These are phyloP conservation scores for Lasioglossum oenotherae DNA, from an alignment of 2,888 invertebrate species.

Conservation along the genomic window DNA sequence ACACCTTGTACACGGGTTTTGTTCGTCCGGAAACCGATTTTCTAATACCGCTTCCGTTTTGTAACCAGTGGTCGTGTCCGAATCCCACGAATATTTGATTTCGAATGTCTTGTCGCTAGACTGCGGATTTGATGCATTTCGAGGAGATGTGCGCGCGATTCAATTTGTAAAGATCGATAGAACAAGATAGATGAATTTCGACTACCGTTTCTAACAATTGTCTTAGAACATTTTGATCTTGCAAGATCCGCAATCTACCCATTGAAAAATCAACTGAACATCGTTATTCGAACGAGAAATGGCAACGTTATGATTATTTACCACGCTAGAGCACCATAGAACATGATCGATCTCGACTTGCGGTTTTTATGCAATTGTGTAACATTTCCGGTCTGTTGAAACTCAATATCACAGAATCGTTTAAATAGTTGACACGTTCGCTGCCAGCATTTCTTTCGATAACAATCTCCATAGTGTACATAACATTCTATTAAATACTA, in stretches of 20 bases:
- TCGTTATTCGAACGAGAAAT: conserved; percentile 53
- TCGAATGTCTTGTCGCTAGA: conserved; percentile 41
- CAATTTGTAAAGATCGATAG: neutral
- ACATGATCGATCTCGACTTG: conserved; percentile 41
- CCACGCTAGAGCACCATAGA: conserved; percentile 47
- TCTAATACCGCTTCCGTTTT: conserved; percentile 40
- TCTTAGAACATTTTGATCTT: neutral
- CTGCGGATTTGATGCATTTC: neutral
- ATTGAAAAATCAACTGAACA: conserved; percentile 36
- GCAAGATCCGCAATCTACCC: neutral
- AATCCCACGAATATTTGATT: conserved; percentile 55
- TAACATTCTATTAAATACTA: neutral
- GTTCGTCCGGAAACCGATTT: conserved; percentile 41
- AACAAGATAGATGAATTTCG: neutral
- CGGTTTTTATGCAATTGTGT: neutral
- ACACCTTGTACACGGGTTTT: conserved; percentile 37
- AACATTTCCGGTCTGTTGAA: neutral
- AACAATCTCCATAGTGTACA: neutral
- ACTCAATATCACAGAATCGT: neutral
- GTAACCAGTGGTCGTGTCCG: conserved; percentile 34
- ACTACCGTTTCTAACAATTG: neutral
- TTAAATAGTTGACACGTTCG: neutral
- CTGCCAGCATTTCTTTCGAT: conserved; percentile 3
- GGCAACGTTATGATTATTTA: conserved; percentile 41
- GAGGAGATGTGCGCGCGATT: neutral